These are phyloP conservation scores for Rhabdomys dilectus DNA, from an alignment of 2,113 vertebrate species.

Conservation along the genomic window DNA sequence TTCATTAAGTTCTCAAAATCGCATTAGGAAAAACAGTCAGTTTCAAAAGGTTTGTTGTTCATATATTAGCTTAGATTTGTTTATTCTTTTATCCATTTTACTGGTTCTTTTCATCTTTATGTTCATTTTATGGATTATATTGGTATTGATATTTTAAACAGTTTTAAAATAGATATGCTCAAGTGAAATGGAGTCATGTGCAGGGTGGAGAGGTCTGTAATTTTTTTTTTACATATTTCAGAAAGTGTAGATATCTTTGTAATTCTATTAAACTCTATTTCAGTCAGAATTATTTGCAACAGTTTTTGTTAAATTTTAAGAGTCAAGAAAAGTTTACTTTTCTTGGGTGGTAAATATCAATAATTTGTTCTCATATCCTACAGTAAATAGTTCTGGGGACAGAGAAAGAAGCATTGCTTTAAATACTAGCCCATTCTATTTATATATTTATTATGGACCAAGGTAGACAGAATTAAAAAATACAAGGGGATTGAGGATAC, in stretches of 20 bases:
- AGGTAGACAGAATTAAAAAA: neutral
- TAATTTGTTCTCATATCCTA: neutral
- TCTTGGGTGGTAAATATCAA: neutral
- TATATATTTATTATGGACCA: neutral
- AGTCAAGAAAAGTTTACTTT: neutral
- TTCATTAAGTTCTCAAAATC: neutral
- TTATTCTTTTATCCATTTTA: neutral
- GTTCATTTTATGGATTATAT: neutral
- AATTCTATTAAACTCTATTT: neutral
- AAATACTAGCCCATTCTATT: neutral
- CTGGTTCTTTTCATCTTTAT: neutral
- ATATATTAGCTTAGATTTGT: neutral
- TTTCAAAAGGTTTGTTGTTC: neutral
- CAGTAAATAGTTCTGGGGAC: neutral
- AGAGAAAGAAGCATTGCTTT: neutral
- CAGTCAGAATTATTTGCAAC: neutral
- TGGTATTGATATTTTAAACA: neutral
- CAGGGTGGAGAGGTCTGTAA: rapidly evolving
- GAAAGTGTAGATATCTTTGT: neutral
- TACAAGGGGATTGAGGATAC: neutral
- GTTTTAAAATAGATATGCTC: neutral
- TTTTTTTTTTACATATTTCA: neutral
- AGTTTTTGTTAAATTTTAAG: neutral
- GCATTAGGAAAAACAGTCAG: neutral
- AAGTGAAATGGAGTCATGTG: neutral